Conservation (phyloP, 2,888 invertebrate genomes). For the Palloptera scutellata region DNA sequence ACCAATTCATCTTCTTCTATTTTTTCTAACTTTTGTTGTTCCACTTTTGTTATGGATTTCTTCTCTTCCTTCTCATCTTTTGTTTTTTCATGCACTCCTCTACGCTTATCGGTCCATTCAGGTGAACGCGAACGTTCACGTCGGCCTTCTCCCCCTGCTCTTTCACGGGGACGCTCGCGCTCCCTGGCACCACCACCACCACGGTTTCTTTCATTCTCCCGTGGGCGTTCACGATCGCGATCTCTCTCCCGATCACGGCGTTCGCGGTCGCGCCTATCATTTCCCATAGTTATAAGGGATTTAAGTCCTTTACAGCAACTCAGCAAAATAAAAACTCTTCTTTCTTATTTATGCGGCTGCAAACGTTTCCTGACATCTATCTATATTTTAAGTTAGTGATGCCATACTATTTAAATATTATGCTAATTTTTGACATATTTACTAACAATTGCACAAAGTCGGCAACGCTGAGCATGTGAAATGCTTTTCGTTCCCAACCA, state of each 20-base stretch:
- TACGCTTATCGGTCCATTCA: constrained; percentile 36
- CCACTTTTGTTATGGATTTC: constrained; percentile 34
- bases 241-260: constrained; percentile 46
- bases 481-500: too few relatives aligned
- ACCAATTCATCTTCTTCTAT: constrained; percentile 63
- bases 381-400: too few relatives aligned
- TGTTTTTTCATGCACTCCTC: constrained; percentile 32
- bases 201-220: constrained; percentile 47
- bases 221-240: constrained; percentile 45
- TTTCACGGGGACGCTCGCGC: constrained; percentile 3
- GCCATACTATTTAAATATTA: too few relatives aligned
- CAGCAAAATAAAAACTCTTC: too few relatives aligned
- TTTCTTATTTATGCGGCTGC: too few relatives aligned
- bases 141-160: constrained; percentile 31
- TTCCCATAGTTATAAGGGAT: constrained; percentile 52
- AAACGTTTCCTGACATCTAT: too few relatives aligned
- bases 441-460: too few relatives aligned
- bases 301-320: too few relatives aligned
- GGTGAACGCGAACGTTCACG: constrained; percentile 45
- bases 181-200: constrained; percentile 43
- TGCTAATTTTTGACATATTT: too few relatives aligned
- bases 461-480: too few relatives aligned
- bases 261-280: constrained; percentile 66
- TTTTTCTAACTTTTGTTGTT: constrained; percentile 59
- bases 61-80: constrained; percentile 34